These are phyloP conservation scores for Odocoileus hemionus DNA, from an alignment of 2,113 vertebrate genomes.

Conservation along the genomic window DNA sequence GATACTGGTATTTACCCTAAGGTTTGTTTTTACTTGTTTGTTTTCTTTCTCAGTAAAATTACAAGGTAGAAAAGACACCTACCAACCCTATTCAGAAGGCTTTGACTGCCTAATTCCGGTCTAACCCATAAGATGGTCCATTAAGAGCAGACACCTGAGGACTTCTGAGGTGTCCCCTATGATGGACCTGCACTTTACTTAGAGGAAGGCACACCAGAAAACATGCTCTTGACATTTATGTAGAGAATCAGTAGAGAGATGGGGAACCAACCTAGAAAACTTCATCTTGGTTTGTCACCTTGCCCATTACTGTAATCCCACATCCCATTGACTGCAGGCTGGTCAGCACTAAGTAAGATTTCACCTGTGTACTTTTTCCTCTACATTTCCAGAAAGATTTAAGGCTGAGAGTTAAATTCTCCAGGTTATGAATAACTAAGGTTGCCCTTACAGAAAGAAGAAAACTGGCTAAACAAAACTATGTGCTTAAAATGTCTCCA, in stretches of 20 bases:
- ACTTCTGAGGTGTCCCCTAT: neutral
- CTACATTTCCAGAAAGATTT: neutral
- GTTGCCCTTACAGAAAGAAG: neutral
- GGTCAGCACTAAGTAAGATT: neutral
- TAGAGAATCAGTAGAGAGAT: neutral
- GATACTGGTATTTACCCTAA: conserved; percentile 42
- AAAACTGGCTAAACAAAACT: conserved; percentile 14
- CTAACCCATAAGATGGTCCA: neutral
- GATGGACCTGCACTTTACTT: neutral
- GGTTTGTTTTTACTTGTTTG: conserved; percentile 38
- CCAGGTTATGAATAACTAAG: neutral
- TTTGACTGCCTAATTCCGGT: neutral
- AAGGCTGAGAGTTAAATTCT: neutral
- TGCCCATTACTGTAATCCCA: neutral
- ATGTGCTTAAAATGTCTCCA: neutral
- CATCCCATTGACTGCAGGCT: neutral
- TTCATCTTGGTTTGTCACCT: neutral
- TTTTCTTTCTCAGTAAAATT: conserved; percentile 26
- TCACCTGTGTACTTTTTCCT: neutral
- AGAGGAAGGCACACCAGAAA: neutral
- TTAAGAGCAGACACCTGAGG: neutral
- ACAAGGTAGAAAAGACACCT: neutral
- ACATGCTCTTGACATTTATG: neutral
- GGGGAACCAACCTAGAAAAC: neutral
- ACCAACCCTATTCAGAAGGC: neutral